Conservation (phyloP, 2,113 vertebrate species). For the Nibea coibor region DNA sequence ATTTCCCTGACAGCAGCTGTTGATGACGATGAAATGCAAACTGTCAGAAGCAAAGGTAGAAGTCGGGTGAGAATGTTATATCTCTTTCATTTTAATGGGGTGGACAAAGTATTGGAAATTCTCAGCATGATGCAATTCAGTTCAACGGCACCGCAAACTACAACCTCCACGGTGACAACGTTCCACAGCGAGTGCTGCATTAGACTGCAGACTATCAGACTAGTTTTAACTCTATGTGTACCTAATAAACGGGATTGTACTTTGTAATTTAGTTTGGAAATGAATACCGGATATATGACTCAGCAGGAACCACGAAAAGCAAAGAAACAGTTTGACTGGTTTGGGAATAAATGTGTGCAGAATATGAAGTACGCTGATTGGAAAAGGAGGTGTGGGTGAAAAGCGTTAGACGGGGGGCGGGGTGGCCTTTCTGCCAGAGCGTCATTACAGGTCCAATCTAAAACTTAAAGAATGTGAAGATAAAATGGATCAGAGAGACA, state of each 20-base stretch:
- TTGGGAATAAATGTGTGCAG: slow-evolving; percentile 1
- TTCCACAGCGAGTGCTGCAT: neutral
- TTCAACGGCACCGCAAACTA: neutral
- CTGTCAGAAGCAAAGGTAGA: neutral
- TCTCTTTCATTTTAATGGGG: neutral
- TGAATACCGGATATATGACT: neutral
- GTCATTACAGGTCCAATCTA: neutral
- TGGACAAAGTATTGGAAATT: neutral
- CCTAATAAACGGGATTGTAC: neutral
- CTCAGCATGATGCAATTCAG: neutral
- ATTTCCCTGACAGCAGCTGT: neutral
- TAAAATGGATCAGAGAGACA: neutral
- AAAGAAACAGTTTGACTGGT: neutral
- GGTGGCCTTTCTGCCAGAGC: neutral
- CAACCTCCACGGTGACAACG: neutral
- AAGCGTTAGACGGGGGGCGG: neutral
- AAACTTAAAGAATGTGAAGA: neutral
- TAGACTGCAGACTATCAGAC: neutral
- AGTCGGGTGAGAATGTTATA: neutral
- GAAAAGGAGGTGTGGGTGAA: slow-evolving; percentile 1
- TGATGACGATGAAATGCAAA: neutral
- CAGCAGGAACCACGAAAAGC: neutral
- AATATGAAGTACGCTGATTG: neutral
- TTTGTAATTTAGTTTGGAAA: neutral
- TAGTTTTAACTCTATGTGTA: neutral